These are phyloP conservation scores for Harpalus rufipes DNA, from an alignment of 2,888 invertebrate genomes.

Conservation along the genomic window DNA sequence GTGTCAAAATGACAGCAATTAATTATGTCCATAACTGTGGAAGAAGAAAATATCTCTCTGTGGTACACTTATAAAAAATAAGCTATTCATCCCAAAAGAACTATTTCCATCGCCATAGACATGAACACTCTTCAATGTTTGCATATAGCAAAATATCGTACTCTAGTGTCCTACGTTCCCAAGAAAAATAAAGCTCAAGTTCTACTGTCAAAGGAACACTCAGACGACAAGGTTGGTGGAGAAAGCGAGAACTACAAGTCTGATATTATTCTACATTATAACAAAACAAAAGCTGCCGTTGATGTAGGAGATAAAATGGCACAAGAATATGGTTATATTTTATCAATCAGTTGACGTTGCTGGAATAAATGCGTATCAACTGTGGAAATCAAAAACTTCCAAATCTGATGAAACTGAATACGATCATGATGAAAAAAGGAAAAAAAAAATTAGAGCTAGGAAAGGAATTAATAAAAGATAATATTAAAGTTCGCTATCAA, in stretches of 20 bases:
- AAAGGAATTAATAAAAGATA: too few species aligned
- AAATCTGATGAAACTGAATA: not conserved
- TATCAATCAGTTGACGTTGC: slow-evolving; percentile 68
- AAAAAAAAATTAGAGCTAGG: too few species aligned
- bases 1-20: too few species aligned
- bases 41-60: slow-evolving; percentile 54
- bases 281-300: slow-evolving; percentile 69
- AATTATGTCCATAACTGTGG: too few species aligned
- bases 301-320: slow-evolving; percentile 69
- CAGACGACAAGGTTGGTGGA: slow-evolving; percentile 66
- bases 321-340: slow-evolving; percentile 69
- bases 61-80: slow-evolving; percentile 68
- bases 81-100: slow-evolving; percentile 64
- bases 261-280: slow-evolving; percentile 69
- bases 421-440: slow-evolving; percentile 33
- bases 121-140: slow-evolving; percentile 67
- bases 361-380: slow-evolving; percentile 67
- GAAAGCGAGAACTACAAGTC: slow-evolving; percentile 68
- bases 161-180: slow-evolving; percentile 13
- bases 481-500: too few species aligned
- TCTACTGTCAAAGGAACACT: slow-evolving; percentile 65
- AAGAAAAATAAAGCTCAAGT: slow-evolving; percentile 64
- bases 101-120: slow-evolving; percentile 65
- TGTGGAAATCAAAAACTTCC: slow-evolving; percentile 67
- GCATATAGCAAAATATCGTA: slow-evolving; percentile 67